Conservation (phyloP, 2,797 vertebrate species). For the Alca torda region DNA sequence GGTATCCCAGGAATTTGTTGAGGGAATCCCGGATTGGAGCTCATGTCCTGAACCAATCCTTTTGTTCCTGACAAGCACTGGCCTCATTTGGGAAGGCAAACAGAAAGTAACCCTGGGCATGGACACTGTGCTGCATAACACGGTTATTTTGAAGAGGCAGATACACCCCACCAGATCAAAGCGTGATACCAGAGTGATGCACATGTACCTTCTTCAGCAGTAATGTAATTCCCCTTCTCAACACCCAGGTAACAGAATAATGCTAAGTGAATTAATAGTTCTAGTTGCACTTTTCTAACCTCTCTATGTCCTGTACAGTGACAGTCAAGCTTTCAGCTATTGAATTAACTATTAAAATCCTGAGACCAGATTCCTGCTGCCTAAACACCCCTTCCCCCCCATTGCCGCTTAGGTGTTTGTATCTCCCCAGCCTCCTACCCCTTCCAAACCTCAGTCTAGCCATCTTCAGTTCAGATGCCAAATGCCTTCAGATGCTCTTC, state of each 20-base stretch:
- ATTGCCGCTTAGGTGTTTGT: background rate
- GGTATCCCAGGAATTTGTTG: background rate
- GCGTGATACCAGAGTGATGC: background rate
- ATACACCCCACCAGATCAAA: background rate
- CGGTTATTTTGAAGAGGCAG: background rate
- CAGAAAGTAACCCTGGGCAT: background rate
- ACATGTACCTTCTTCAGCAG: background rate
- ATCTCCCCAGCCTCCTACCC: background rate
- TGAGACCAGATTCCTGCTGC: background rate
- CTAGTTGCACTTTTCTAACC: background rate
- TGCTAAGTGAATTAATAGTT: background rate
- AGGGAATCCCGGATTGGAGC: background rate
- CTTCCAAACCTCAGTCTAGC: background rate
- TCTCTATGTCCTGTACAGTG: background rate
- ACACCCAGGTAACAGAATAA: background rate
- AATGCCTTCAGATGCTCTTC: background rate
- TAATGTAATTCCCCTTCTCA: background rate
- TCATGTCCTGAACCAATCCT: background rate
- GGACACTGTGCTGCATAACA: background rate
- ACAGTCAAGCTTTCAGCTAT: background rate
- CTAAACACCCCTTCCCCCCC: background rate
- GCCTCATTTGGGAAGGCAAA: background rate
- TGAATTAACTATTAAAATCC: background rate
- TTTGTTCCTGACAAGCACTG: background rate
- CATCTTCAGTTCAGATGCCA: background rate